These are phyloP conservation scores for Arnoldichthys spilopterus DNA, from an alignment of 2,797 vertebrate genomes.

Conservation along the genomic window DNA sequence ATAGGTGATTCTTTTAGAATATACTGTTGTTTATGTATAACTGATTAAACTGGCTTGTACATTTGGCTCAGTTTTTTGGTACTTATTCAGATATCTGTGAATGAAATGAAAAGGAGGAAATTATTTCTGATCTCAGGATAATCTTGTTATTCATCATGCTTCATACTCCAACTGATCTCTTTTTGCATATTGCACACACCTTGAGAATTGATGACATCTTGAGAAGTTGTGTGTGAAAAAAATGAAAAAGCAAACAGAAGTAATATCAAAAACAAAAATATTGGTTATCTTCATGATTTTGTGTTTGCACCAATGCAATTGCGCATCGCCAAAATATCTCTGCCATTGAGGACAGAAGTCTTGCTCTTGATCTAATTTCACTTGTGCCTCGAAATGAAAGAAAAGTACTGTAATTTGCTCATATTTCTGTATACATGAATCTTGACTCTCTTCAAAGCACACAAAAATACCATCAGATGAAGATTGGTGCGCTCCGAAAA, in stretches of 20 bases:
- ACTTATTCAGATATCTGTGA: background rate
- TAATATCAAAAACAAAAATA: conserved; percentile 44
- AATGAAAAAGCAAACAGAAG: conserved; percentile 21
- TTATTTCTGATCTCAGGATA: background rate
- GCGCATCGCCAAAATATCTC: conserved; percentile 69
- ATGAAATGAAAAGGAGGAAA: background rate
- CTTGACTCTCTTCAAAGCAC: conserved; percentile 87
- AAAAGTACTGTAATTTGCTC: conserved; percentile 96
- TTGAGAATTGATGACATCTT: background rate
- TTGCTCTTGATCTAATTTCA: conserved; percentile 91
- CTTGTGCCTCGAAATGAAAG: conserved; percentile 88
- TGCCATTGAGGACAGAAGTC: conserved; percentile 83
- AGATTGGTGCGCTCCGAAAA: conserved; percentile 76
- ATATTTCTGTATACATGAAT: conserved; percentile 82
- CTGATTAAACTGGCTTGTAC: too few species aligned
- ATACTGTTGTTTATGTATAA: too few species aligned
- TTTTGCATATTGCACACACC: background rate
- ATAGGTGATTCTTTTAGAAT: too few species aligned
- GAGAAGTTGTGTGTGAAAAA: conserved; percentile 9
- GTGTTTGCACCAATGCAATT: conserved; percentile 42
- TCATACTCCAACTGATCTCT: background rate
- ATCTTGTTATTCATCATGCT: background rate
- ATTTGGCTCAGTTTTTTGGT: too few species aligned
- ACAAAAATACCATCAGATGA: conserved; percentile 82
- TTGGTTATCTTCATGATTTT: conserved; percentile 40